phyloP scores from a whole-genome alignment of 2,888 invertebrate genomes.

The Latrodectus hesperus region DNA sequence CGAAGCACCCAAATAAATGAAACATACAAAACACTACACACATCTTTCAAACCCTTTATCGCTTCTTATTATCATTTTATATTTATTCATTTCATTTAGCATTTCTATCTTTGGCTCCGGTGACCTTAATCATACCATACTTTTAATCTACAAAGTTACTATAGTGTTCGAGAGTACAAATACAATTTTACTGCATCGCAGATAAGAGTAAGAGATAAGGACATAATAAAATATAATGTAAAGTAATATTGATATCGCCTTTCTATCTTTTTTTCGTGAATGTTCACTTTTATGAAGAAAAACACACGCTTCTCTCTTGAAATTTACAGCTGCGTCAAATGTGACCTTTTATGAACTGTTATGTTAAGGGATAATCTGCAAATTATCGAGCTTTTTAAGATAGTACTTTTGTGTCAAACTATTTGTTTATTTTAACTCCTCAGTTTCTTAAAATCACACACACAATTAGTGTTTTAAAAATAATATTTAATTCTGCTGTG shows the following conservation, averaged over 20 bases:
- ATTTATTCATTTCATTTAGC: slow-evolving; percentile 31
- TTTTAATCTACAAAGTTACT: slow-evolving; percentile 57
- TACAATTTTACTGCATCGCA: slow-evolving; percentile 38
- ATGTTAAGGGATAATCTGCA: slow-evolving; percentile 21
- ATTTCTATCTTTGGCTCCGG: slow-evolving; percentile 31
- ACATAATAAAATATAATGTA: slow-evolving; percentile 4
- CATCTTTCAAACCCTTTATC: slow-evolving; percentile 48
- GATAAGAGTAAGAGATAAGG: slow-evolving; percentile 39
- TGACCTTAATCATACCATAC: slow-evolving; percentile 39
- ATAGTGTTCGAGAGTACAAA: slow-evolving; percentile 45
- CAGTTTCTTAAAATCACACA: too few relatives aligned
- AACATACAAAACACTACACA: background rate
- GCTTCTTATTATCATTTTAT: slow-evolving; percentile 21
- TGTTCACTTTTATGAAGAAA: slow-evolving; percentile 35
- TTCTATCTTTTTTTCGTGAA: slow-evolving; percentile 47
- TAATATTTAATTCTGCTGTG: too few relatives aligned
- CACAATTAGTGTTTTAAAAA: too few relatives aligned
- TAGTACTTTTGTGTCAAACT: too few relatives aligned
- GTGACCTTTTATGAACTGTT: slow-evolving; percentile 19
- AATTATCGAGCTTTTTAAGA: background rate
- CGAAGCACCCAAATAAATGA: background rate
- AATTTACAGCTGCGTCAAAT: slow-evolving; percentile 31
- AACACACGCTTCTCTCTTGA: slow-evolving; percentile 21
- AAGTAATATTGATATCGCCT: slow-evolving; percentile 35
- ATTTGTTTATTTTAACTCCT: too few relatives aligned